Base-by-base conservation (phyloP, 2,113 vertebrate genomes). In the Apeltes quadracus region DNA sequence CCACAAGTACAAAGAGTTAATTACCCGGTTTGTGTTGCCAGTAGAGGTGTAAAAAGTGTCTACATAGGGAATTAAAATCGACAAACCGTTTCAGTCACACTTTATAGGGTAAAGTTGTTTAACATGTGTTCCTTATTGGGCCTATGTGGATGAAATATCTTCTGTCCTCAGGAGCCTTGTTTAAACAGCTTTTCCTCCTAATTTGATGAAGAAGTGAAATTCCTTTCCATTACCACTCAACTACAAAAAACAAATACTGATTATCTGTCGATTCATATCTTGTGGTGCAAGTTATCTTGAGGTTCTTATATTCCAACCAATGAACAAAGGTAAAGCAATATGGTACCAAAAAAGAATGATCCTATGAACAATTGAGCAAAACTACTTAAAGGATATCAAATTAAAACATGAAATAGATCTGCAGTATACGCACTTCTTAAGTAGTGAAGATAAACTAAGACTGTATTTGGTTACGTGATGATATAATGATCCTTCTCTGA, bases 21-120 rank as follows among this genome's bases (percentile, higher is more conserved):
- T 87, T 84, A 85, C 87, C 81, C 55, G 64, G n/a, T 76, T 84
- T 77, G 64, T 76, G 65, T 64, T 71, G 64, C 34, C 69, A 59
- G 67, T 73, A 51, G 53, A 79, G 50, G 53, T 83, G 69, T 79
- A 83, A 79, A 70, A 81, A 74, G 74, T 80, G 55, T 80, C 59
- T 79, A 48, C 44, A 76, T 71, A 61, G 41, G 61, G 65, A 54
- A 29, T 75, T 64, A 56, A 67, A 61, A 43, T 61, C 72, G 51
- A 71, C 56, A 76, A 82, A 73, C 61, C 58, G 22, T 75, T 69
- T 59, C 36, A 7, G 5, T 70, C 56, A 43, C 5, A 13, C 38
- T 71, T 63, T 38, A 43, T 25, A 63, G 25, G 2, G 48, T 32
- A 57, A 62, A 13, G 58, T 11, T 16, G 36, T 68, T 36, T 69